A percentile compares a stretch with the other conserved stretches of the same genome.
These are phyloP conservation scores for Heliconius ismenius DNA, from an alignment of 2,888 invertebrate genomes.

Conservation along the genomic window DNA sequence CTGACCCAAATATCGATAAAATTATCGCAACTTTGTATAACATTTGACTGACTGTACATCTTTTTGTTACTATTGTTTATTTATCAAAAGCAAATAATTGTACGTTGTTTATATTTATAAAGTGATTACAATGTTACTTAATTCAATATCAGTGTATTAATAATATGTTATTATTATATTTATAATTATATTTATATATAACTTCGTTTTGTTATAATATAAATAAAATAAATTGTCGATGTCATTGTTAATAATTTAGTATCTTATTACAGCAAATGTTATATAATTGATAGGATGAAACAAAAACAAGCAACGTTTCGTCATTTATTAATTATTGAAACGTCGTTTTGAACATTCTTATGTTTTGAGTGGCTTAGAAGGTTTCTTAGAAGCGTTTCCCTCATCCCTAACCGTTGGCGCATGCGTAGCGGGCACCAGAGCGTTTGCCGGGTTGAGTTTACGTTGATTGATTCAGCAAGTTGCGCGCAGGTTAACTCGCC, in stretches of 20 bases:
- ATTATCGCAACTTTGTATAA: conserved; percentile 35
- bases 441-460: conserved; percentile 69
- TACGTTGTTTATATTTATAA: not conserved
- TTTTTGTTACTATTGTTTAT: conserved; percentile 1
- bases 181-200: not conserved
- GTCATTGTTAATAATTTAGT: not conserved
- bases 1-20: conserved; percentile 55
- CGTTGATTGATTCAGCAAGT: conserved; percentile 80
- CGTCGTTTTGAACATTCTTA: not conserved
- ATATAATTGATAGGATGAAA: not conserved
- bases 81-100: not conserved
- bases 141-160: not conserved
- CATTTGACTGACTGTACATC: not conserved
- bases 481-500: conserved; percentile 73
- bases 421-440: conserved; percentile 61
- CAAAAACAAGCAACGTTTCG: not conserved
- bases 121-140: not conserved
- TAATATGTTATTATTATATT: not conserved
- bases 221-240: not conserved
- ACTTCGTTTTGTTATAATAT: not conserved
- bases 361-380: not conserved
- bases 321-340: not conserved
- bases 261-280: not conserved
- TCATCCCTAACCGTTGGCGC: conserved; percentile 66
- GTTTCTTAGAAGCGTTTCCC: conserved; percentile 34